Evolutionary conservation across 2,888 invertebrate genomes (phyloP).

Genomic region (Alcis repandata): DNA sequence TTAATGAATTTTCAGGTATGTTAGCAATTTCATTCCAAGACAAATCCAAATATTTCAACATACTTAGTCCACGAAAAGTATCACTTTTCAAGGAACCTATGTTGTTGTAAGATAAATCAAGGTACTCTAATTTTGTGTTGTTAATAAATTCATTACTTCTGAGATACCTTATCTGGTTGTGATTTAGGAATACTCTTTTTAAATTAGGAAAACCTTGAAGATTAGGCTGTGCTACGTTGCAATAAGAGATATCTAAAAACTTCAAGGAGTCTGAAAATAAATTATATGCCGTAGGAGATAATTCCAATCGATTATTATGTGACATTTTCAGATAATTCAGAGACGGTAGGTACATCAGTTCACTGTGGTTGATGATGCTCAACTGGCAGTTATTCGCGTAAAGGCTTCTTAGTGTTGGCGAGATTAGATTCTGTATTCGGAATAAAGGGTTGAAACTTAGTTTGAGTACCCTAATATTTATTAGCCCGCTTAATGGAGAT

Average conservation of each 20-base stretch:
- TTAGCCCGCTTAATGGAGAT: constrained; percentile 81
- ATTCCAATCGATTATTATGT: constrained; percentile 86
- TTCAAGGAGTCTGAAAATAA: constrained; percentile 84
- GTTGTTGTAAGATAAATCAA: constrained; percentile 90
- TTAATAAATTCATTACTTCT: constrained; percentile 87
- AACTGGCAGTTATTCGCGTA: constrained; percentile 87
- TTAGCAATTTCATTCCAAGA: constrained; percentile 89
- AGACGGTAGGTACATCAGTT: constrained; percentile 86
- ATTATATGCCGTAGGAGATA: constrained; percentile 71
- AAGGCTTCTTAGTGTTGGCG: constrained; percentile 81
- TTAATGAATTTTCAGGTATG: constrained; percentile 87
- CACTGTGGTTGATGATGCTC: constrained; percentile 78
- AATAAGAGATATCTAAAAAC: constrained; percentile 87
- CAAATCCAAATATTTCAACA: constrained; percentile 88
- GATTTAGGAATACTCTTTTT: constrained; percentile 85
- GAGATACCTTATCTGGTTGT: constrained; percentile 88
- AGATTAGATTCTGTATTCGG: constrained; percentile 79
- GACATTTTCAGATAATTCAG: constrained; percentile 88
- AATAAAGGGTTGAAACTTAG: constrained; percentile 83
- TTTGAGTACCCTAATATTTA: constrained; percentile 82
- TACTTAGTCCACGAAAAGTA: constrained; percentile 87
- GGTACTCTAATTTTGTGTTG: constrained; percentile 86
- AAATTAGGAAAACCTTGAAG: constrained; percentile 88
- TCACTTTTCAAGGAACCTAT: constrained; percentile 87
- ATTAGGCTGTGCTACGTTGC: constrained; percentile 87